Conservation (phyloP, 2,888 invertebrate genomes). For the Drosophila algonquin region DNA sequence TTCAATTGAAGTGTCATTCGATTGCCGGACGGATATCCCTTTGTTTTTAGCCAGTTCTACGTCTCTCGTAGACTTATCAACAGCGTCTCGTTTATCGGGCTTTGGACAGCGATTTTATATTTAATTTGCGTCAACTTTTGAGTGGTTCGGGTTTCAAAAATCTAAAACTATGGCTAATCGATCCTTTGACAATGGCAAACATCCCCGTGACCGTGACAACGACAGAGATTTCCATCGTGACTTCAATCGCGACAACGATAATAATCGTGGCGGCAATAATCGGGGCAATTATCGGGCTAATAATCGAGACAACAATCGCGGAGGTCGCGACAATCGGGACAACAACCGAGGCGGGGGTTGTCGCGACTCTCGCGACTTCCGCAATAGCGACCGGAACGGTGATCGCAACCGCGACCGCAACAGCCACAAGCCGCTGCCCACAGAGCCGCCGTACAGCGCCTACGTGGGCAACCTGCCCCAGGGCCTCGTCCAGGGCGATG, state of each 20-base stretch:
- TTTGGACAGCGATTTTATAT: conserved; percentile 47
- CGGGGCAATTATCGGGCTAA: neutral
- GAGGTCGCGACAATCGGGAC: conserved; percentile 17
- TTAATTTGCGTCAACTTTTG: neutral
- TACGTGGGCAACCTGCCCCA: conserved; percentile 97
- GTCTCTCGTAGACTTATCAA: conserved; percentile 56
- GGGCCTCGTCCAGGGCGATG: conserved; percentile 96
- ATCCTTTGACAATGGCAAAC: conserved; percentile 15
- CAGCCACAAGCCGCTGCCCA: conserved; percentile 90
- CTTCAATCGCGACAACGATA: conserved; percentile 4
- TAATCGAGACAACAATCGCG: neutral
- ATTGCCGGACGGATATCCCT: neutral
- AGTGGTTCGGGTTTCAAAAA: conserved; percentile 18
- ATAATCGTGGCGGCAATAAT: conserved; percentile 3
- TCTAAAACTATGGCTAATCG: conserved; percentile 63
- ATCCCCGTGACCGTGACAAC: conserved; percentile 1
- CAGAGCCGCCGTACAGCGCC: conserved; percentile 95
- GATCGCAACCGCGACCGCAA: conserved; percentile 61
- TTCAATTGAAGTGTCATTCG: conserved; percentile 14
- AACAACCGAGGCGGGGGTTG: conserved; percentile 8
- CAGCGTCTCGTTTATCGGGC: conserved; percentile 66
- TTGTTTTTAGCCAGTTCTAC: conserved; percentile 27
- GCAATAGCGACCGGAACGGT: conserved; percentile 14
- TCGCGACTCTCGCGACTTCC: neutral
- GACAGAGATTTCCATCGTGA: neutral